phyloP scores from a whole-genome alignment of 2,888 invertebrate species.

The Schizotus pectinicornis region DNA sequence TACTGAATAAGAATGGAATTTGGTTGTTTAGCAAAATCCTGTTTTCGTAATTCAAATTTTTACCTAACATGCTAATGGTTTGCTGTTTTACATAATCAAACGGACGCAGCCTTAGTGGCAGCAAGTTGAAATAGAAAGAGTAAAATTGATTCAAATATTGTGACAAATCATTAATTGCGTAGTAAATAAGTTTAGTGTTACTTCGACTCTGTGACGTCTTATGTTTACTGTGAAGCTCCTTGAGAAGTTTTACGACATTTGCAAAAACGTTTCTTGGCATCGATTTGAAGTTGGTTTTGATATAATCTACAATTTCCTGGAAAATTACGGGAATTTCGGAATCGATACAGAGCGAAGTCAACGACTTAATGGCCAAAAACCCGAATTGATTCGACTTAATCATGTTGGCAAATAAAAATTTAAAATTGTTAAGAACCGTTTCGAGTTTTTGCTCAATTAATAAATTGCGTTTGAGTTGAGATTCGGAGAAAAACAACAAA shows the following conservation, averaged over 20 bases:
- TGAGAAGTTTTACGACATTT: conserved; percentile 36
- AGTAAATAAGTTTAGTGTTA: neutral
- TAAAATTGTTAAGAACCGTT: conserved; percentile 29
- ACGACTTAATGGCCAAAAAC: conserved; percentile 36
- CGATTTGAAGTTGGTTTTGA: conserved; percentile 30
- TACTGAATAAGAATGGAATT: conserved; percentile 34
- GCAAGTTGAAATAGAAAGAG: conserved; percentile 34
- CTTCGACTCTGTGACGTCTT: conserved; percentile 18
- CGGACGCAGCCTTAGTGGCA: conserved; percentile 35
- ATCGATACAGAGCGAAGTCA: conserved; percentile 32
- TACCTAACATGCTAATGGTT: conserved; percentile 9
- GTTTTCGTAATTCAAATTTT: conserved; percentile 20
- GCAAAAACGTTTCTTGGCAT: conserved; percentile 38
- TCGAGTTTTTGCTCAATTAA: conserved; percentile 22
- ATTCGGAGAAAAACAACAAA: conserved; percentile 44
- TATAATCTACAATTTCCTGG: conserved; percentile 29
- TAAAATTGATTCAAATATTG: conserved; percentile 10
- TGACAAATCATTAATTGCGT: neutral
- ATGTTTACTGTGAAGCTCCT: conserved; percentile 38
- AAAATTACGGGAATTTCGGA: conserved; percentile 35
- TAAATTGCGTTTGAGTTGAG: conserved; percentile 34
- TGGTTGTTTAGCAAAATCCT: conserved; percentile 42
- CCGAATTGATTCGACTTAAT: conserved; percentile 38
- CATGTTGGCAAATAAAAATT: conserved; percentile 33
- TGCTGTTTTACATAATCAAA: conserved; percentile 20